Evolutionary conservation across 2,113 vertebrate species (phyloP), one percentile per base, ranked within the genome.

Genomic region (Calcarius ornatus): DNA sequence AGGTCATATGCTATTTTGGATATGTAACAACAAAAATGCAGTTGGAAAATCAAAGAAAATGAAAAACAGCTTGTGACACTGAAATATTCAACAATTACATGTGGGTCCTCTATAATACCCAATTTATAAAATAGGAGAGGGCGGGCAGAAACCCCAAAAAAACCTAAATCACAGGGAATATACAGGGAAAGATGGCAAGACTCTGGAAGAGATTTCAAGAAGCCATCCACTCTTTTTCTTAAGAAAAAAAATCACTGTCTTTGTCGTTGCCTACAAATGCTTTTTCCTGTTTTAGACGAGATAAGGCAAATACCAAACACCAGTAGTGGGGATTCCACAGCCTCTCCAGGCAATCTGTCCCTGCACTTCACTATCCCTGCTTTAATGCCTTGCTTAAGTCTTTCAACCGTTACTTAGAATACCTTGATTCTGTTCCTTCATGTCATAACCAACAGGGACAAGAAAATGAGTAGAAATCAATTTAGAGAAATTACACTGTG

Each of bases 31-130:
- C 6, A 10, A 73, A 86, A 93, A 63, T 31, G 5, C 54, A 83
- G 47, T 10, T 90, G 65, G 17, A 88, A 95, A 88, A 95, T 81
- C 15, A 88, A 81, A 77, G 27, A 90, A 93, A 87, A 94, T 57
- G 0, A 43, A 87, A 88, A 88, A 0, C 59, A 80, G 25, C 38
- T 91, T 38, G 59, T 65, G 90, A 27, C 6, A 70, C 33, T 94
- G 37, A 72, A 81, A 78, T 61, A 91, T 35, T 53, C 42, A 65
- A 51, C n/a, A 88, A 63, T 70, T 81, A 86, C 18, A 30, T 59
- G 30, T 1, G 1, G 90, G 23, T 47, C 16, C 10, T 86, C 21
- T 30, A 25, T 69, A 80, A 80, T 8, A 86, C 0, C 2, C 6
- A 35, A 9, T 83, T 53, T 65, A 45, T 38, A 94, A 93, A 87